phyloP scores from a whole-genome alignment of 2,113 vertebrate genomes.

The Oreochromis aureus region DNA sequence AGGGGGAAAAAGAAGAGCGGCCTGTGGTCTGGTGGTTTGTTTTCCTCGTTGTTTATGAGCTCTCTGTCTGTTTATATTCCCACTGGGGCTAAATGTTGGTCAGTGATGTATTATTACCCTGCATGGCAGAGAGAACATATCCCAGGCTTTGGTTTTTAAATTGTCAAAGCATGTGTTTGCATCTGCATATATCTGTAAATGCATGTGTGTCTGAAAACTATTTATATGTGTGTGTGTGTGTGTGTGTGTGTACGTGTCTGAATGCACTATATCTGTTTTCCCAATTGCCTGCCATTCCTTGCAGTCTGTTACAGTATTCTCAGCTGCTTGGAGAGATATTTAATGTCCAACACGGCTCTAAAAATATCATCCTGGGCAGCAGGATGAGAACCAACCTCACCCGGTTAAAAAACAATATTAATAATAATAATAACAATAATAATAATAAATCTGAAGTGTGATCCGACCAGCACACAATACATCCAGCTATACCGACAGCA shows the following conservation, averaged over 20 bases:
- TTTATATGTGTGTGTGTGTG: background rate
- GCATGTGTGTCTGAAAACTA: slow-evolving; percentile 8
- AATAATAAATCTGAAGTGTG: slow-evolving; percentile 1
- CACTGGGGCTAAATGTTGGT: slow-evolving; percentile 64
- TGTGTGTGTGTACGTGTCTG: background rate
- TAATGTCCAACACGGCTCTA: background rate
- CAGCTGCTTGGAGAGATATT: background rate
- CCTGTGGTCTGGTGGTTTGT: slow-evolving; percentile 21
- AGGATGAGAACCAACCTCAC: slow-evolving; percentile 9
- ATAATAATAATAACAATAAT: background rate
- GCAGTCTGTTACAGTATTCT: background rate
- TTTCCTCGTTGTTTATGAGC: slow-evolving; percentile 8
- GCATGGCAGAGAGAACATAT: slow-evolving; percentile 92
- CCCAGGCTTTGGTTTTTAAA: slow-evolving; percentile 86
- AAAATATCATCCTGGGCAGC: slow-evolving; percentile 2
- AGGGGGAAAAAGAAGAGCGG: background rate
- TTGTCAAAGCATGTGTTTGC: slow-evolving; percentile 40
- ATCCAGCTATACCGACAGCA: slow-evolving; percentile 30
- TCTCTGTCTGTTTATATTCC: slow-evolving; percentile 17
- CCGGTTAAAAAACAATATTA: background rate
- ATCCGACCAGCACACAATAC: slow-evolving; percentile 23
- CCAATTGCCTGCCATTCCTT: background rate
- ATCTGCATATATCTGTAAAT: slow-evolving; percentile 15
- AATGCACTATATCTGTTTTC: background rate
- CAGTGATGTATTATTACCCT: slow-evolving; percentile 77